These are phyloP conservation scores for Petrocephalus zakoni DNA, from an alignment of 2,113 vertebrate genomes.

Conservation along the genomic window DNA sequence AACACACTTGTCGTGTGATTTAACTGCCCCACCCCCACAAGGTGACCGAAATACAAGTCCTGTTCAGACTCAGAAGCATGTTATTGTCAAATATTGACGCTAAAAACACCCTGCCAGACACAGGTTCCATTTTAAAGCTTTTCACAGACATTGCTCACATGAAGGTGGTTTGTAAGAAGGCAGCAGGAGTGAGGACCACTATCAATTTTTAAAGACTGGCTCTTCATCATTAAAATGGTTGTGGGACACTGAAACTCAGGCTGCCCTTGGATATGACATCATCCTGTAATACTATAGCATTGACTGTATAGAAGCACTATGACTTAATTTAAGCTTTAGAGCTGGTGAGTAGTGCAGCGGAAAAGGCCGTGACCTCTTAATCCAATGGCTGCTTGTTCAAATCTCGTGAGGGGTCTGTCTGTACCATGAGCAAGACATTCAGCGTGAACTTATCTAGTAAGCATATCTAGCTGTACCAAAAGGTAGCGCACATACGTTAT, in stretches of 20 bases:
- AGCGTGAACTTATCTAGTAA: background rate
- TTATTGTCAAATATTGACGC: background rate
- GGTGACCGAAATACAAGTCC: background rate
- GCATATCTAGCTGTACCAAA: background rate
- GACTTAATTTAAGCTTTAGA: background rate
- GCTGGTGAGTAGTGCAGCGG: background rate
- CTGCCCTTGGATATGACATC: background rate
- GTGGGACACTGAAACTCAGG: background rate
- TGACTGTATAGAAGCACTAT: background rate
- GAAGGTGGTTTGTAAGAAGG: background rate
- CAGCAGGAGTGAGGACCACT: background rate
- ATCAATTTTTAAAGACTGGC: background rate
- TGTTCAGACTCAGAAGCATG: background rate
- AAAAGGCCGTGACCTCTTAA: background rate
- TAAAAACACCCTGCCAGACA: background rate
- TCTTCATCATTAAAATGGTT: background rate
- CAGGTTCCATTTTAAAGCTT: background rate
- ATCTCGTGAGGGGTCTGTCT: background rate
- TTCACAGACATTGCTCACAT: background rate
- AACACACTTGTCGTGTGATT: background rate
- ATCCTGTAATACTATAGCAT: background rate
- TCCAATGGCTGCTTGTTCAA: background rate
- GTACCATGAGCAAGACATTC: background rate
- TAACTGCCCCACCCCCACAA: no score
- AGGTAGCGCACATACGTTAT: background rate